A percentile compares a stretch with the other conserved stretches of the same genome.
Conservation (phyloP, 2,888 invertebrate species). For the Orchestes rusci region DNA sequence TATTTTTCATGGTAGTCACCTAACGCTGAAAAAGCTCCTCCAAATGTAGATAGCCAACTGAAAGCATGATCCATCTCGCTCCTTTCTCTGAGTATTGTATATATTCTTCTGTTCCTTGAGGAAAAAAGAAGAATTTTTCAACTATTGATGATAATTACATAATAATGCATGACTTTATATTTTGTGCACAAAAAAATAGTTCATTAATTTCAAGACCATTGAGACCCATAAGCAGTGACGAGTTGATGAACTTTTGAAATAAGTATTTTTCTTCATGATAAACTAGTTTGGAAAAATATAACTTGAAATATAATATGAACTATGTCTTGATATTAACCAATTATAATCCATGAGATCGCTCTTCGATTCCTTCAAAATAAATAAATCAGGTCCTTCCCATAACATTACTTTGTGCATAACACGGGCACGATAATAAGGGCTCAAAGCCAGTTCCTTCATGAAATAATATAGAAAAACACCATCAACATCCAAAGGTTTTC, state of each 20-base stretch:
- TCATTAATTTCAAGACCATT: too few species aligned
- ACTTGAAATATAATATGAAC: conserved; percentile 4
- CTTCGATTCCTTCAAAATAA: conserved; percentile 48
- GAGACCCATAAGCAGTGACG: too few species aligned
- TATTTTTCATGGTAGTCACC: conserved; percentile 79
- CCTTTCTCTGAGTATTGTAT: conserved; percentile 51
- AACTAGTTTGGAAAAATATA: not conserved
- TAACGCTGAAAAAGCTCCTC: conserved; percentile 92
- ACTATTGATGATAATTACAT: conserved; percentile 3
- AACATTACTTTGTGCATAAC: conserved; percentile 22
- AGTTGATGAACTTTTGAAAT: too few species aligned
- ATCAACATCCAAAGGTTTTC: conserved; percentile 28
- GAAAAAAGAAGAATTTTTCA: not conserved
- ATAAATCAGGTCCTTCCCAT: conserved; percentile 12
- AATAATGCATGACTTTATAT: not conserved
- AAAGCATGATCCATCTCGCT: conserved; percentile 76
- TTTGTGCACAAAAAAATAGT: not conserved
- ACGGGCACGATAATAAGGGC: conserved; percentile 30
- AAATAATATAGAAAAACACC: conserved; percentile 37
- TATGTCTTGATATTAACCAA: conserved; percentile 48
- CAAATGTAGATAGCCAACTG: conserved; percentile 93
- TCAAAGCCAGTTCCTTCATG: conserved; percentile 33
- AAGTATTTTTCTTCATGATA: not conserved
- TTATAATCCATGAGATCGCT: conserved; percentile 61
- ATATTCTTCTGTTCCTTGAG: conserved; percentile 48